Conservation (phyloP, 2,113 vertebrate genomes). For the Phalacrocorax pelagicus region DNA sequence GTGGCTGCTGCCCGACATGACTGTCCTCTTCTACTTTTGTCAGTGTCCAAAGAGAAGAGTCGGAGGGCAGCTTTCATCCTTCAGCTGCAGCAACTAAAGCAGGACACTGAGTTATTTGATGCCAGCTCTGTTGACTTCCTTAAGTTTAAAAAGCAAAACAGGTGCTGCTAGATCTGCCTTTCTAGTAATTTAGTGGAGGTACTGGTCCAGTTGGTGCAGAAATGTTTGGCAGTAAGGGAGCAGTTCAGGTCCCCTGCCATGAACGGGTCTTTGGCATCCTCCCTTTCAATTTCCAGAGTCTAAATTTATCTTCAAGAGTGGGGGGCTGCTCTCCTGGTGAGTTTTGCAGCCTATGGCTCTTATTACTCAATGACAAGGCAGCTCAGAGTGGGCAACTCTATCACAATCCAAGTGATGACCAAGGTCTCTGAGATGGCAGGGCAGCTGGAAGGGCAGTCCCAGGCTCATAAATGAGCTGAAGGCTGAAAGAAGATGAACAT, state of each 20-base stretch:
- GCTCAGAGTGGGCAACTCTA: accelerated
- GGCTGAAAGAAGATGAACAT: not conserved
- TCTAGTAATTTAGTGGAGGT: not conserved
- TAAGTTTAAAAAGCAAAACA: not conserved
- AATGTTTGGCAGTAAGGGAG: not conserved
- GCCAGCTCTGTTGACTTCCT: not conserved
- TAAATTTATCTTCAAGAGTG: not conserved
- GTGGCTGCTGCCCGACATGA: not conserved
- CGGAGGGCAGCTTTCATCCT: not conserved
- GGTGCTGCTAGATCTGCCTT: not conserved
- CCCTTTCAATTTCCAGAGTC: not conserved
- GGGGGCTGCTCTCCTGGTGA: not conserved
- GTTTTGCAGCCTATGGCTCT: not conserved
- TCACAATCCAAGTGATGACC: not conserved
- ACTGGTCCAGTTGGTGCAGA: not conserved
- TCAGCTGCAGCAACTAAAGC: not conserved
- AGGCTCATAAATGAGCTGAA: not conserved
- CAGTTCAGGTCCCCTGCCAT: not conserved
- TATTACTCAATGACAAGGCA: not conserved
- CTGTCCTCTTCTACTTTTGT: not conserved
- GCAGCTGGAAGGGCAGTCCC: not conserved
- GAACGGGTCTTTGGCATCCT: not conserved
- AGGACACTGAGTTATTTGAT: not conserved
- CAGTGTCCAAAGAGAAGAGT: not conserved
- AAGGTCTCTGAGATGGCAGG: not conserved